phyloP scores from a whole-genome alignment of 2,888 invertebrate species.

The Cryptus viduatorius region DNA sequence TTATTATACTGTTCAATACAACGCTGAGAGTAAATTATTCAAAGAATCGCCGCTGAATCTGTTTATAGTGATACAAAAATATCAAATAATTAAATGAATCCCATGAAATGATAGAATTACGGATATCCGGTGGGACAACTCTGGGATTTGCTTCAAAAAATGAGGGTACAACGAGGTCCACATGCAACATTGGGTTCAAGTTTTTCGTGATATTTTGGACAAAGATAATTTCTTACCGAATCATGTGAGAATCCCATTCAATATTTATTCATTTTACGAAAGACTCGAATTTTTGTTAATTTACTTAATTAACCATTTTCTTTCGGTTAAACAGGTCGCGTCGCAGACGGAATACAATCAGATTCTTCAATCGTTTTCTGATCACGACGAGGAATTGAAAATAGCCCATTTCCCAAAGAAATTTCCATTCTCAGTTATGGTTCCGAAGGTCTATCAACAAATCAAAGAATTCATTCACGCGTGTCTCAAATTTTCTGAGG shows the following conservation, averaged over 20 bases:
- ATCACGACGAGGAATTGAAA: constrained; percentile 92
- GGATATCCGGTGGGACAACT: constrained; percentile 96
- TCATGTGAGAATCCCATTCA: constrained; percentile 86
- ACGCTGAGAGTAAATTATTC: constrained; percentile 90
- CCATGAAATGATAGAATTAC: constrained; percentile 87
- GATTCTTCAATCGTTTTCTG: constrained; percentile 96
- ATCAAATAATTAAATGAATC: too few relatives aligned
- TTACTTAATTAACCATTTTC: constrained; percentile 32
- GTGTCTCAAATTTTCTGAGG: constrained; percentile 97
- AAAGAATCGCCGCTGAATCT: not conserved
- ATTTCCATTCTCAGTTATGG: constrained; percentile 98
- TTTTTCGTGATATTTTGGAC: constrained; percentile 97
- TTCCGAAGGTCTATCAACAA: constrained; percentile 98
- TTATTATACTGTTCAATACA: constrained; percentile 97
- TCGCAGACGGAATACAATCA: constrained; percentile 93
- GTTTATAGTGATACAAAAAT: not conserved
- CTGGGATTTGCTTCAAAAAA: constrained; percentile 95
- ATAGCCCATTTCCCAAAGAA: constrained; percentile 88
- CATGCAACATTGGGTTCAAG: constrained; percentile 98
- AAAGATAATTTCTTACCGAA: constrained; percentile 97
- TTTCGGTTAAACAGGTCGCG: constrained; percentile 86
- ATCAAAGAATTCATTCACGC: constrained; percentile 99
- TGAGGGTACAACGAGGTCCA: constrained; percentile 99
- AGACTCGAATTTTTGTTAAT: not conserved
- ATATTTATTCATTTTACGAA: constrained; percentile 13